Percentiles rank a stretch among this genome's conserved stretches.
Conservation (phyloP, 1,140 invertebrate genomes). For the Goniozus legneri region DNA sequence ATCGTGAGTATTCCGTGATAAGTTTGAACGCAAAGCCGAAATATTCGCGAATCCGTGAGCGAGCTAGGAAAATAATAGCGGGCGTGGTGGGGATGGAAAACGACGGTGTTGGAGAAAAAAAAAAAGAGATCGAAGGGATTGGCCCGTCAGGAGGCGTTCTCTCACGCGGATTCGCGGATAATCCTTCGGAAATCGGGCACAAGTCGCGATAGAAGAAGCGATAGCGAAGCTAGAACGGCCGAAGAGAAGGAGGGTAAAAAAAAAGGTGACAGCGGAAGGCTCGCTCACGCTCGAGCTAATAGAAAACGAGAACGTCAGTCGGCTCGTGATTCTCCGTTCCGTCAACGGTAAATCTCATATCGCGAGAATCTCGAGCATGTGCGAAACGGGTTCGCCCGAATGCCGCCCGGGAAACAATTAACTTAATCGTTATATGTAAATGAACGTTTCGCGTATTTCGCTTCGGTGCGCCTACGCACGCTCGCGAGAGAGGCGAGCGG, state of each 20-base stretch:
- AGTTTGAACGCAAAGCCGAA: too few species aligned
- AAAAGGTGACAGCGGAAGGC: neutral
- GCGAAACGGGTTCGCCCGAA: neutral
- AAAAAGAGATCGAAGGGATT: neutral
- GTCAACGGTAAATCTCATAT: too few species aligned
- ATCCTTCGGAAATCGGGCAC: conserved; percentile 17
- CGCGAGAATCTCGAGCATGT: neutral
- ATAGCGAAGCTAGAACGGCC: conserved; percentile 1
- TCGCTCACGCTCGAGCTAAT: neutral
- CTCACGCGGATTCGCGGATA: conserved; percentile 18
- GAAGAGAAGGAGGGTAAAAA: neutral
- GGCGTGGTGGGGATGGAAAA: too few species aligned
- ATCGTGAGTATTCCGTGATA: conserved; percentile 75
- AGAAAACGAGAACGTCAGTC: neutral
- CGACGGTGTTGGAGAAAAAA: neutral
- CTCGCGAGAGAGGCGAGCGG: neutral
- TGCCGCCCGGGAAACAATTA: conserved; percentile 19
- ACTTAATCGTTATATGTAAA: conserved; percentile 39
- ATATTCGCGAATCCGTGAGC: too few species aligned
- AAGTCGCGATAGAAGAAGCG: neutral
- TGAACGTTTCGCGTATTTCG: conserved; percentile 26
- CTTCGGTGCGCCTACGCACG: neutral
- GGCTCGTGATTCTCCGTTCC: too few species aligned
- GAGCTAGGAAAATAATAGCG: too few species aligned
- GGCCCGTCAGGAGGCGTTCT: conserved; percentile 2